These are phyloP conservation scores for Gadus chalcogrammus DNA, from an alignment of 2,113 vertebrate species.

Conservation along the genomic window DNA sequence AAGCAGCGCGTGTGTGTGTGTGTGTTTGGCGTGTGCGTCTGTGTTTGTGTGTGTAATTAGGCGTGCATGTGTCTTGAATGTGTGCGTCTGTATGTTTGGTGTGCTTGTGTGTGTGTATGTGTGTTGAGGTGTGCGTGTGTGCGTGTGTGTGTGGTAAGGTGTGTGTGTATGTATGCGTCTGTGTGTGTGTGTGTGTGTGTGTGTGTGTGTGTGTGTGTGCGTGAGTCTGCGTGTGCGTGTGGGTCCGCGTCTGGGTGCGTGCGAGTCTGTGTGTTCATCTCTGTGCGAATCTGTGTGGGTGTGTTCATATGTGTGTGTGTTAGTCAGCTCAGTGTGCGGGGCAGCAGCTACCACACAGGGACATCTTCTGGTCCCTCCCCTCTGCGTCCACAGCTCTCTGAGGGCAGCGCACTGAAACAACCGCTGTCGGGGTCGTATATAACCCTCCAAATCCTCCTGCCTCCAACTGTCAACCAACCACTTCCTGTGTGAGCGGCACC, in stretches of 20 bases:
- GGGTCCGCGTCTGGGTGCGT: slow-evolving; percentile 25
- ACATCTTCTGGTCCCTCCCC: slow-evolving; percentile 51
- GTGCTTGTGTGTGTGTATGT: too few species aligned
- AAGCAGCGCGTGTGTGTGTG: slow-evolving; percentile 24
- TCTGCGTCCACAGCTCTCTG: slow-evolving; percentile 53
- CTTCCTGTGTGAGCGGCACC: not conserved
- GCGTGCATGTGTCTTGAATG: slow-evolving; percentile 5
- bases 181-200: too few species aligned
- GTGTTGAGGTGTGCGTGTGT: too few species aligned
- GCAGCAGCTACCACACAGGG: slow-evolving; percentile 37
- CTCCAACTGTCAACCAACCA: too few species aligned
- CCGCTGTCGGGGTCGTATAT: not conserved
- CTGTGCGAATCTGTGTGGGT: not conserved
- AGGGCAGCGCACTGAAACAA: slow-evolving; percentile 27
- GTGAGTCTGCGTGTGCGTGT: too few species aligned
- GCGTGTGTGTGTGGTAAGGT: too few species aligned
- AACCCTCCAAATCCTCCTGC: too few species aligned
- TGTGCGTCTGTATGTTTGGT: too few species aligned
- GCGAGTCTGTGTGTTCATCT: slow-evolving; percentile 5
- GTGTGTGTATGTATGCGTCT: too few species aligned
- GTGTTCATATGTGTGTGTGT: slow-evolving; percentile 22
- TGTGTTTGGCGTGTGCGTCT: slow-evolving; percentile 21
- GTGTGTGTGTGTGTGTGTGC: too few species aligned
- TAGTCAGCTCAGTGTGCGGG: slow-evolving; percentile 39
- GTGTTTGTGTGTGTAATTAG: slow-evolving; percentile 13